phyloP scores from a whole-genome alignment of 2,888 invertebrate species.

The Stenolophus ochropezus region DNA sequence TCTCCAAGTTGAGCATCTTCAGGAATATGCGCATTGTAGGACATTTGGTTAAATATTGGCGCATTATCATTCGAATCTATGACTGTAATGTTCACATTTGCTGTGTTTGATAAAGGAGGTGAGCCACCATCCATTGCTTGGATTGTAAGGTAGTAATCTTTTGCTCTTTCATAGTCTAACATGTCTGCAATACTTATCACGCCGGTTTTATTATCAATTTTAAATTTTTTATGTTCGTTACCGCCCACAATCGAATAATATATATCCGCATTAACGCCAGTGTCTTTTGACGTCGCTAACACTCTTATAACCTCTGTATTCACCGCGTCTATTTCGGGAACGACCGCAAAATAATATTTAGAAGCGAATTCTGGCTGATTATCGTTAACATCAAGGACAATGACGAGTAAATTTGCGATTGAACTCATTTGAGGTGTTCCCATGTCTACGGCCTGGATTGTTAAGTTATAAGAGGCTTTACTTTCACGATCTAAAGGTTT shows the following conservation, averaged over 20 bases:
- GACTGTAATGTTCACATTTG: constrained; percentile 89
- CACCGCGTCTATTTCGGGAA: constrained; percentile 85
- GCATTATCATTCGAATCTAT: constrained; percentile 92
- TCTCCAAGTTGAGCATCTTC: constrained; percentile 87
- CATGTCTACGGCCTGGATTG: constrained; percentile 88
- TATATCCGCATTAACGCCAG: constrained; percentile 95
- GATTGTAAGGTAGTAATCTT: constrained; percentile 90
- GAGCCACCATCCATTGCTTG: constrained; percentile 93
- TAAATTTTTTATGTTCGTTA: constrained; percentile 91
- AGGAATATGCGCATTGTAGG: constrained; percentile 84
- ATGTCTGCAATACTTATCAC: constrained; percentile 85
- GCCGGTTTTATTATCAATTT: constrained; percentile 84
- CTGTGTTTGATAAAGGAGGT: constrained; percentile 91
- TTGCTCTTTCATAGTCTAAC: constrained; percentile 91
- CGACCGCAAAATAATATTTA: constrained; percentile 84
- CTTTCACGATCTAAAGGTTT: constrained; percentile 92
- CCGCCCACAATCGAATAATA: constrained; percentile 91
- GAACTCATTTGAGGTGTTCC: constrained; percentile 85
- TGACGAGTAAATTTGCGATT: constrained; percentile 82
- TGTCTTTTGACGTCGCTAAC: constrained; percentile 93
- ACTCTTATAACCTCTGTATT: constrained; percentile 90
- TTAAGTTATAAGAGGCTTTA: constrained; percentile 87
- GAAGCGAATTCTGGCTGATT: constrained; percentile 96
- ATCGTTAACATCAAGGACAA: constrained; percentile 94
- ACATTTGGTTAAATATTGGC: constrained; percentile 85